Base-by-base conservation (phyloP, 2,797 vertebrate genomes). In the Microcaecilia unicolor region DNA sequence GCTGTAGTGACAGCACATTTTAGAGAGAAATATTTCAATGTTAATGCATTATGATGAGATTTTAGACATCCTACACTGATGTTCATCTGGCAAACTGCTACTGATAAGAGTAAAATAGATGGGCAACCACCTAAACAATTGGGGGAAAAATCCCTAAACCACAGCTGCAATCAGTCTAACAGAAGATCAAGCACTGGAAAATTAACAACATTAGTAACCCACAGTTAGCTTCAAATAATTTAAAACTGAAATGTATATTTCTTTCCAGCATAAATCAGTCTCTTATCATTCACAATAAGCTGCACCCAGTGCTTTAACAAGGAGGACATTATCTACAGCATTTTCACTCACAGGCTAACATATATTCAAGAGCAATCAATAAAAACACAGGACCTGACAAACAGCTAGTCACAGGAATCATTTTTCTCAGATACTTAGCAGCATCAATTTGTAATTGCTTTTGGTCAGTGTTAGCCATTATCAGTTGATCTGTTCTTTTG, bases 361-460 rank as follows among this genome's bases (percentile, higher is more conserved):
- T 88, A 89, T 88, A 89, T 91, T 90, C 82, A 81, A 83, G 81
- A 76, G 72, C 74, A 87, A 92, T 94, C 89, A 91, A 91, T 91
- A 88, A 86, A 82, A 76, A 85, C 76, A 72, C 74, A 86, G 76
- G 72, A 83, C 77, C 79, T 86, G 87, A 92, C 83, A 91, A 87
- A 85, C 76, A 85, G 72, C 80, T 85, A 83, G 81, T 83, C 78
- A 83, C 82, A 80, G 65, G 84, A 83, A 86, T 87, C 71, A 87
- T 89, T 88, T 93, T 85, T 83, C 76, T 92, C 80, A 88, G 85
- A 91, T 89, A 89, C 80, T 88, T 88, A 90, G 84, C 77, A 86
- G 72, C 78, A 86, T 80, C 80, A 83, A 90, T 91, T 93, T 89
- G 84, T 89, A 89, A 93, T 96, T 92, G 87, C 84, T 88, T 91